These are phyloP conservation scores for Microplitis deprimator DNA, from an alignment of 2,888 invertebrate genomes.

Conservation along the genomic window DNA sequence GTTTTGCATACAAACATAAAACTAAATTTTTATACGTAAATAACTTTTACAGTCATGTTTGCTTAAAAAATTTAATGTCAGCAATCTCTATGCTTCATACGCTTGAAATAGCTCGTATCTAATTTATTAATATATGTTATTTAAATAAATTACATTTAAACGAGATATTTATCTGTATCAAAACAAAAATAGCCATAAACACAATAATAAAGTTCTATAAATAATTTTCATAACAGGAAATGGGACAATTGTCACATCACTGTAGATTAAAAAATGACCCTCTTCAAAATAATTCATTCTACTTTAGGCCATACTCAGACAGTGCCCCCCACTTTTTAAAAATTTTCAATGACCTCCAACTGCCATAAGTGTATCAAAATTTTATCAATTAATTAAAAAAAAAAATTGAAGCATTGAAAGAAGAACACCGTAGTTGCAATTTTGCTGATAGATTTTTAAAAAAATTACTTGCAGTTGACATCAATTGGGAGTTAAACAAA, in stretches of 20 bases:
- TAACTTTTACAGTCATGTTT: background rate
- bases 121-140: background rate
- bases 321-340: no score
- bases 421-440: no score
- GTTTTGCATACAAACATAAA: background rate
- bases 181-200: background rate
- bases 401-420: no score
- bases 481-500: no score
- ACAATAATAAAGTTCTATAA: background rate
- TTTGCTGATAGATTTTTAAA: no score
- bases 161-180: background rate
- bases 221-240: constrained; percentile 11
- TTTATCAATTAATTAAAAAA: no score
- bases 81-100: background rate
- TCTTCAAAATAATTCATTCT: constrained; percentile 11
- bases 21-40: background rate
- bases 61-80: background rate
- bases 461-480: no score
- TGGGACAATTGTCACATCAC: constrained; percentile 10
- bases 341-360: no score
- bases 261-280: constrained; percentile 28
- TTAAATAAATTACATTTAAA: background rate
- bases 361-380: no score
- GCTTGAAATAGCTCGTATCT: background rate
- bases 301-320: background rate